Evolutionary conservation across 2,888 invertebrate species (phyloP), one percentile per base, ranked within the genome.

Genomic region (Trissolcus brochymenae): DNA sequence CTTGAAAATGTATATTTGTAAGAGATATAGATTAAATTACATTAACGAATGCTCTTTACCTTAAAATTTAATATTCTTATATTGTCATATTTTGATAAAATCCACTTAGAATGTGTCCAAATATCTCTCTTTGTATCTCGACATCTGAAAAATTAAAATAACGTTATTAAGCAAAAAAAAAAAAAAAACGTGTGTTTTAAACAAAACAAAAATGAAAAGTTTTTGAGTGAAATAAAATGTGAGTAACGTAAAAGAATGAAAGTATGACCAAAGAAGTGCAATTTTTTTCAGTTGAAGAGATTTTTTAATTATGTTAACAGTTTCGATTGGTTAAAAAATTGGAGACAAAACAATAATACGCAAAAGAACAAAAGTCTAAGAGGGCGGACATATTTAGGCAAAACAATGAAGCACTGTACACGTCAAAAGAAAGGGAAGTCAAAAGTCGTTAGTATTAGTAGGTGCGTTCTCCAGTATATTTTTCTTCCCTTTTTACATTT

Each of bases 341-440:
- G 57, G 67, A 67, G 67, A 62, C 62, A 75, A 68, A 75, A 75
- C 68, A 66, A 78, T 56, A 66, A 76, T 54, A 51, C 16, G 62
- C 54, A 67, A 60, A 68, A 68, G 46, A 61, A 74, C 70, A 77
- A 72, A 76, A 75, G 68, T 70, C 40, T 53, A 75, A 70, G 77
- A 80, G 79, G 78, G 79, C 79, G 76, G 81, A 78, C 82, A 85
- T 86, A 85, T 85, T 87, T 85, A 84, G 84, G 85, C 83, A 83
- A 85, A 85, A 87, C 87, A 87, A 86, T 82, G 78, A 81, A 59
- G 43, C 54, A 76, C 51, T 64, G 54, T 68, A 56, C 78, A 70
- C 66, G 74, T 53, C 11, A 73, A 62, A 72, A 65, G 76, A 79
- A 73, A 78, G 66, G 65, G 49, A 65, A 57, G 60, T 62, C 55